Evolutionary conservation across 2,888 invertebrate genomes (phyloP), one percentile per base, ranked within the genome.

Genomic region (Argyra leucocephala): DNA sequence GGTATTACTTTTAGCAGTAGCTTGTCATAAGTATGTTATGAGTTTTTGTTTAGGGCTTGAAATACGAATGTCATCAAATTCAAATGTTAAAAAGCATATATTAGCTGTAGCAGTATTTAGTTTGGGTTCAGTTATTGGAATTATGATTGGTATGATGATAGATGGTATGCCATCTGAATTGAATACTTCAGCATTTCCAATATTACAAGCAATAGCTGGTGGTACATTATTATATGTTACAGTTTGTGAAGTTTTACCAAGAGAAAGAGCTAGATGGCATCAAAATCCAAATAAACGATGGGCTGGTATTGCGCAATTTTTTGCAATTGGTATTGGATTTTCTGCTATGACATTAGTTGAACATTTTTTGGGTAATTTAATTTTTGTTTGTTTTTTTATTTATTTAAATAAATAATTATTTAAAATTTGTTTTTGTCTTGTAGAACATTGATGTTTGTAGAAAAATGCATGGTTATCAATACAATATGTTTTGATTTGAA

Each of bases 21-120:
- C 88, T 0, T 87, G 88, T 4, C 91, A 92, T 80, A 92, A 92
- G 79, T 84, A 87, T 70, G 90, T 91, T 21, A 89, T 92, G 64
- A 88, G 88, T 1, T 91, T 92, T 78, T 91, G 91, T 71, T 81
- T 92, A 62, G 91, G 92, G 0, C 82, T 89, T 0, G 90, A 91
- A 76, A 80, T 91, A 66, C 83, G 84, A 60, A 82, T 82, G n/a
- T 83, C 81, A 71, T 75, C 81, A 22, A 72, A 72, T 36, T 69
- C 76, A 3, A 75, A 68, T 31, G 59, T 76, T 26, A 74, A 74
- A 65, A 73, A 76, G 1, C 85, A 88, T 69, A 78, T 88, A 22
- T 70, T 83, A 10, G 84, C 85, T 61, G 83, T 90, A 64, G 73
- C 80, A 2, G 80, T 88, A 23, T 90, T 90, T 77, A 84, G 89